phyloP scores from a whole-genome alignment of 1,140 invertebrate genomes.

The Argopecten irradians region DNA sequence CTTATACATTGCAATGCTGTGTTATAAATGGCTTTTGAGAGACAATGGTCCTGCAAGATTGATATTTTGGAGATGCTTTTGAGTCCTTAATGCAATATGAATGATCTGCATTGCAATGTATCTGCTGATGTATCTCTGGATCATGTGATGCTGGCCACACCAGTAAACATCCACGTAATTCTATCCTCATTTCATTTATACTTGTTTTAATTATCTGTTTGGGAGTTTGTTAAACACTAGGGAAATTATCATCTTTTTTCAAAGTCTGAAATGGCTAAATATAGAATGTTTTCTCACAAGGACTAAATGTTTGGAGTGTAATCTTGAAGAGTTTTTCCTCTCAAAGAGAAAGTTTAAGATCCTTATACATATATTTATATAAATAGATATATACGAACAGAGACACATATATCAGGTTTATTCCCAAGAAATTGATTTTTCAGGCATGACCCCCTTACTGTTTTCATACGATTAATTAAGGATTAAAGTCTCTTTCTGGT shows the following conservation, averaged over 20 bases:
- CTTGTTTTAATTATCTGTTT: background rate
- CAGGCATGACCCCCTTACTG: too few species aligned
- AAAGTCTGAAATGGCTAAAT: background rate
- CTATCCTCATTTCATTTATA: background rate
- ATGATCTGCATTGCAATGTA: background rate
- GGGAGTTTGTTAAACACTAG: background rate
- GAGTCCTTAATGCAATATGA: background rate
- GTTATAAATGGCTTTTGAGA: background rate
- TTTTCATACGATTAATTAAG: too few species aligned
- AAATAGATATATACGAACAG: too few species aligned
- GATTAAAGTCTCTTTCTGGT: too few species aligned
- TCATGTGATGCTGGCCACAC: background rate
- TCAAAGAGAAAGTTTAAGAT: too few species aligned
- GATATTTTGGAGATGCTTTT: background rate
- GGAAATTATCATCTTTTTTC: background rate
- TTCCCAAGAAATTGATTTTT: too few species aligned
- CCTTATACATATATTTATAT: too few species aligned
- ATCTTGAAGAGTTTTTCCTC: too few species aligned
- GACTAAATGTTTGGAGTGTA: too few species aligned
- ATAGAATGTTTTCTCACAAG: background rate
- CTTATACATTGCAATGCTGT: too few species aligned
- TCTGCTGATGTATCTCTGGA: background rate
- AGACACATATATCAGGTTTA: too few species aligned
- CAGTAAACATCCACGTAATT: background rate
- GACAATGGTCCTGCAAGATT: constrained; percentile 6